phyloP scores from a whole-genome alignment of 2,888 invertebrate species.

The Pterostichus madidus region DNA sequence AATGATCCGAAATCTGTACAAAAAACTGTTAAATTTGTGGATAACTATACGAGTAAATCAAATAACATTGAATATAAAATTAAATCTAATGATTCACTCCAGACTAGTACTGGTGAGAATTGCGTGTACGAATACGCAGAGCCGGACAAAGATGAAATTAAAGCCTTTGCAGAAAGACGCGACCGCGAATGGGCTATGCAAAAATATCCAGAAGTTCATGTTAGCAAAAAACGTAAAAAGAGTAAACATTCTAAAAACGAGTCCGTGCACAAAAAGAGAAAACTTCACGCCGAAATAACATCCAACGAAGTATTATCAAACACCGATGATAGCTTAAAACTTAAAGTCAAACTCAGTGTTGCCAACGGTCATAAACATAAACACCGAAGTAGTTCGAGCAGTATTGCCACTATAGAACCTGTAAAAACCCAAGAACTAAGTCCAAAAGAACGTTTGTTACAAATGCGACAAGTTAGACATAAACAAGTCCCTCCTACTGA shows the following conservation, averaged over 20 bases:
- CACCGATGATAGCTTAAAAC: constrained; percentile 77
- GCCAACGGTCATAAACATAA: constrained; percentile 77
- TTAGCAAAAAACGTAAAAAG: constrained; percentile 80
- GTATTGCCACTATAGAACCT: constrained; percentile 56
- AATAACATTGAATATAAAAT: constrained; percentile 49
- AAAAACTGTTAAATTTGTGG: constrained; percentile 49
- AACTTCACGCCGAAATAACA: constrained; percentile 80
- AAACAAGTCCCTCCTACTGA: constrained; percentile 72
- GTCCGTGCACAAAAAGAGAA: constrained; percentile 77
- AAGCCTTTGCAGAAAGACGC: constrained; percentile 76
- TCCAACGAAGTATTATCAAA: constrained; percentile 72
- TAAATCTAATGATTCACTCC: constrained; percentile 19
- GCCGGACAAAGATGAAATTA: constrained; percentile 76
- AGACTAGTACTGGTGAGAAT: constrained; percentile 45
- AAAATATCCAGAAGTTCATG: constrained; percentile 72
- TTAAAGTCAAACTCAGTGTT: constrained; percentile 79
- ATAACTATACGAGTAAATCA: constrained; percentile 38
- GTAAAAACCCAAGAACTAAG: constrained; percentile 70
- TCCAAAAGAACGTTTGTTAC: constrained; percentile 75
- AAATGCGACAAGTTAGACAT: constrained; percentile 77
- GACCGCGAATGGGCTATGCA: constrained; percentile 77
- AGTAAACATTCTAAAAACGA: constrained; percentile 80
- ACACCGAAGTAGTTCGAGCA: constrained; percentile 72
- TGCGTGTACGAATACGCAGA: constrained; percentile 76
- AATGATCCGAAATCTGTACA: constrained; percentile 12